phyloP scores from a whole-genome alignment of 2,888 invertebrate genomes.

The Drosophila kuntzei region DNA sequence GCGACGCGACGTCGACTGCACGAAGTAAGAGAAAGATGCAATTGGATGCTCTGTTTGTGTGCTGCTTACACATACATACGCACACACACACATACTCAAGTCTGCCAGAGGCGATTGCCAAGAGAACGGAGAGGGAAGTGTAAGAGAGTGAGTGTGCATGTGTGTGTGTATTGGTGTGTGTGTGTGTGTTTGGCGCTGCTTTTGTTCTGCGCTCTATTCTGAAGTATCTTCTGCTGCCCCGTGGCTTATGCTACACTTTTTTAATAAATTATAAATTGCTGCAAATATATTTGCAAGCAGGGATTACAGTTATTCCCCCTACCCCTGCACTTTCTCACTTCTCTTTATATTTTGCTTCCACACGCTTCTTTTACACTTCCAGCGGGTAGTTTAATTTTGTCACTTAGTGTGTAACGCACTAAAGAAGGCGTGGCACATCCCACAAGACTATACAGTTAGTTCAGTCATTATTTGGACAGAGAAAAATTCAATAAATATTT shows the following conservation, averaged over 20 bases:
- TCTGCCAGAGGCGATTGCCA: slow-evolving; percentile 50
- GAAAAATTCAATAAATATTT: no score
- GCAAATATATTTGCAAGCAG: slow-evolving; percentile 81
- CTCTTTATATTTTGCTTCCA: slow-evolving; percentile 14
- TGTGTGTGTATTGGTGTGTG: slow-evolving; percentile 7
- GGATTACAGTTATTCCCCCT: slow-evolving; percentile 68
- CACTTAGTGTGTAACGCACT: background rate
- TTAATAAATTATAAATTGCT: slow-evolving; percentile 81
- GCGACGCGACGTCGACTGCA: slow-evolving; percentile 6
- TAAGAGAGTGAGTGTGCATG: slow-evolving; percentile 2
- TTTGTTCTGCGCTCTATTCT: slow-evolving; percentile 61
- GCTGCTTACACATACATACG: slow-evolving; percentile 53
- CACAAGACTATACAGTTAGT: no score
- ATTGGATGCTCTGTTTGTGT: slow-evolving; percentile 55
- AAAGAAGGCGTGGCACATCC: no score
- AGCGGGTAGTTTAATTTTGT: background rate
- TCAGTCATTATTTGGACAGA: no score
- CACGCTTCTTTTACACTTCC: background rate
- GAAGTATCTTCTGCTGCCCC: slow-evolving; percentile 51
- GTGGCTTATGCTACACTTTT: slow-evolving; percentile 72
- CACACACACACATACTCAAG: slow-evolving; percentile 63
- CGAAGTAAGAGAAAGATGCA: slow-evolving; percentile 14
- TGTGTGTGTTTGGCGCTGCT: slow-evolving; percentile 41
- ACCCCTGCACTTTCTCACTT: background rate
- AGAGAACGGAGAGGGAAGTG: slow-evolving; percentile 11